Base-by-base conservation (phyloP, 2,888 invertebrate species). In the Mellilla xanthometata region DNA sequence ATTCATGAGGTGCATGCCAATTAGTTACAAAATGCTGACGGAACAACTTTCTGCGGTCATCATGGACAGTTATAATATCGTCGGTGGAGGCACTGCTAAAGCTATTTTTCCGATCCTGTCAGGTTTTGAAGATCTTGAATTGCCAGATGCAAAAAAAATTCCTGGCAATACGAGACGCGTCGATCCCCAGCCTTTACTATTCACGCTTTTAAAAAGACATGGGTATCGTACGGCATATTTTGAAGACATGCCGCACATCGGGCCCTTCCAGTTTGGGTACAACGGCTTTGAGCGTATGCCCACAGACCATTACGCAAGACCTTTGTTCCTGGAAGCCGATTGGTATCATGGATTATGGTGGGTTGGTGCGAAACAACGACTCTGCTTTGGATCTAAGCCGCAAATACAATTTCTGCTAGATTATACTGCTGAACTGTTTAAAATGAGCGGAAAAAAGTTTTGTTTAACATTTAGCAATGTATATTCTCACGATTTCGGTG, bases 211-310 rank as follows among this genome's bases (percentile, higher is more conserved):
- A 58, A 92, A 92, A 39, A 81, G 91, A 1, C 90, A 91, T 34
- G 95, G 96, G 60, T 92, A 93, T 65, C 91, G 93, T 11, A 95
- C 96, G 1, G 95, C 94, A 0, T 98, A 94, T 74, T 94, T 95
- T 60, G 98, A 99, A 72, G 98, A 99, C 70, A 92, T 94, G 58
- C 95, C 96, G 0, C 85, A 91, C 62, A 92, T 94, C 11, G 97
- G 97, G 0, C 96, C 96, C 0, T 99, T 98, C 72, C 96, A 96
- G 0, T 96, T 96, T 76, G 92, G 98, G 3, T 91, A 97, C 69
- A 95, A 95, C 55, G 98, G 98, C 0, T 99, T 98, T 74, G 64
- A 91, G 22, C 78, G 91, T 2, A 93, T 93, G 58, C 98, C 98
- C 0, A 96, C 97, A 0, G 95, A 98, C 81, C 97, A 98, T 77